Conservation (phyloP, 2,888 invertebrate genomes). For the Phengaris alcon region DNA sequence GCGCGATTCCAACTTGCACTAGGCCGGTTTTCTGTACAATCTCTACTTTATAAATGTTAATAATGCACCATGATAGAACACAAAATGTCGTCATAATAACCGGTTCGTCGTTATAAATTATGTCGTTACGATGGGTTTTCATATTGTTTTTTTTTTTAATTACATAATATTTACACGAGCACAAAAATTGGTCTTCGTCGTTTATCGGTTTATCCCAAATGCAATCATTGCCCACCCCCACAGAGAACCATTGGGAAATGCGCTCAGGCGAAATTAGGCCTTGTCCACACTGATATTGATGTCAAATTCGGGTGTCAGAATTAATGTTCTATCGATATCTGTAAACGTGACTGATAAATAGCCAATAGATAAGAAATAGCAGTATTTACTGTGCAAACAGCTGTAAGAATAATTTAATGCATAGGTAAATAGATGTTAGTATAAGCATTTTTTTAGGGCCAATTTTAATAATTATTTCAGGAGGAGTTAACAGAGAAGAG, state of each 20-base stretch:
- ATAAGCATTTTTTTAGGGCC: no score
- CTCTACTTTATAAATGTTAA: no score
- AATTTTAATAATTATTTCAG: no score
- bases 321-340: neutral
- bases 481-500: no score
- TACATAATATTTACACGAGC: neutral
- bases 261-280: neutral
- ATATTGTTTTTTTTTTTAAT: neutral
- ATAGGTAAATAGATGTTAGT: no score
- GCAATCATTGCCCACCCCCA: neutral
- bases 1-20: no score
- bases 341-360: neutral
- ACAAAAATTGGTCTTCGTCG: neutral
- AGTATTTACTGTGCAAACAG: neutral
- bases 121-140: no score
- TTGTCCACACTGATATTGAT: neutral
- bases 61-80: no score
- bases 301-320: neutral
- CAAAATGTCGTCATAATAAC: no score
- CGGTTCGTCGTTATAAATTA: no score
- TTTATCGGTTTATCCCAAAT: slow-evolving; percentile 12
- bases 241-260: neutral
- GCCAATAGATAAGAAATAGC: neutral
- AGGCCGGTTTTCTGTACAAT: no score
- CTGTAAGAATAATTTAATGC: no score